Evolutionary conservation across 2,888 invertebrate species (phyloP), one percentile per base, ranked within the genome.

Genomic region (Drosophila colorata): DNA sequence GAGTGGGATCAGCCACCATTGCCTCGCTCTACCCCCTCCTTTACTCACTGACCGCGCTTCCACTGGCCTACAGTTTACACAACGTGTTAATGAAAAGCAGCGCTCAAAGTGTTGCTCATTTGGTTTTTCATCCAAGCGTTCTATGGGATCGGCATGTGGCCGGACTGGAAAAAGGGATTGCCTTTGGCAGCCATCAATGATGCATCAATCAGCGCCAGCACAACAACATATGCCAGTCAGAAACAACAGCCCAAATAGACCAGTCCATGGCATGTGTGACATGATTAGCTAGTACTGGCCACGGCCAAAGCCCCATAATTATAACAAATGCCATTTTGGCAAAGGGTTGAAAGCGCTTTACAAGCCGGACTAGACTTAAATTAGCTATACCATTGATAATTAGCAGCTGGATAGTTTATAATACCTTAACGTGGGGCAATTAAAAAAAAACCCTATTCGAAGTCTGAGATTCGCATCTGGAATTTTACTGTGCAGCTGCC

Each of bases 71-170:
- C 60, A 51, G 47, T 60, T 64, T 55, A 59, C 69, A 44, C 77
- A 72, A 65, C 65, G 78, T 74, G 83, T 80, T 81, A 80, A 81
- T 81, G 83, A 80, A 86, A 80, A 59, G 77, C 64, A 67, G 43
- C 66, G 77, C 77, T 72, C 60, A 80, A 79, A 81, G 80, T 83
- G 70, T 51, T 68, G 64, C 83, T 76, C 86, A 80, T 86, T 86
- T 80, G 80, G 73, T 70, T 73, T 69, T 70, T 46, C 52, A 61
- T 59, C 6, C 11, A 33, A 46, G 57, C 71, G 55, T 52, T 35
- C 14, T n/a, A 52, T 38, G 28, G 33, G 65, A 56, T 20, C 65
- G 14, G 23, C 56, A 52, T 65, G 65, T 51, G 53, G 60, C 38
- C 37, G 31, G 49, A 41, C 31, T 11, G 53, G 28, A 31, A 58